Conservation (phyloP, 2,888 invertebrate species). For the Pharmacophagus antenor region DNA sequence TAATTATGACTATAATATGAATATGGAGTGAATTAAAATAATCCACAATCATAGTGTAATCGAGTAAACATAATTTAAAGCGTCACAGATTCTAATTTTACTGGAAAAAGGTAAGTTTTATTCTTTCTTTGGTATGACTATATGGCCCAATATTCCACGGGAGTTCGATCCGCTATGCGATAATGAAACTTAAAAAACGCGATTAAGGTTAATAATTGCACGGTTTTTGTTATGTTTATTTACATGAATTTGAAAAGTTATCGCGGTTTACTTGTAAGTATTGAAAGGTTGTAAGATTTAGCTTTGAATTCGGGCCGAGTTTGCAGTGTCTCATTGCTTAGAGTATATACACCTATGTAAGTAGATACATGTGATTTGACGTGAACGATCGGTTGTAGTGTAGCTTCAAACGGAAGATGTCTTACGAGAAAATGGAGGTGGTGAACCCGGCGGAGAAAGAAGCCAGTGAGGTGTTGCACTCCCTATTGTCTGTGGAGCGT, state of each 20-base stretch:
- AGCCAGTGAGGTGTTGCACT: constrained; percentile 85
- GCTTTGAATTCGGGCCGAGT: constrained; percentile 63
- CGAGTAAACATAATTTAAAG: constrained; percentile 56
- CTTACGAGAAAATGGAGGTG: constrained; percentile 82
- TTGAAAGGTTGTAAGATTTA: constrained; percentile 53
- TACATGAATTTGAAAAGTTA: constrained; percentile 80
- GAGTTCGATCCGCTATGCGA: constrained; percentile 82
- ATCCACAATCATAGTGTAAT: constrained; percentile 55
- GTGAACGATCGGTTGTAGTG: constrained; percentile 72
- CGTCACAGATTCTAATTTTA: constrained; percentile 51
- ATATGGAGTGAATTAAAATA: constrained; percentile 72
- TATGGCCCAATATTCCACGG: constrained; percentile 82
- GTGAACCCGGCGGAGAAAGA: constrained; percentile 86
- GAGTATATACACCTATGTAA: constrained; percentile 74
- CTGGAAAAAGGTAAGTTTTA: constrained; percentile 77
- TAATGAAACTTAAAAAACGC: constrained; percentile 82
- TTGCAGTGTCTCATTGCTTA: constrained; percentile 60
- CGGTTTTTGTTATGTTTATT: constrained; percentile 82
- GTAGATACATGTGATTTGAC: constrained; percentile 74
- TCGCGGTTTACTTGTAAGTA: constrained; percentile 74
- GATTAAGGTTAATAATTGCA: constrained; percentile 83
- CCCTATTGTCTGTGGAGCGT: constrained; percentile 83
- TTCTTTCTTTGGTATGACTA: constrained; percentile 78
- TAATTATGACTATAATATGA: constrained; percentile 76
- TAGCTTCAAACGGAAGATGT: constrained; percentile 60